Evolutionary conservation across 2,797 vertebrate genomes (phyloP).

Genomic region (Macrochelys suwanniensis): DNA sequence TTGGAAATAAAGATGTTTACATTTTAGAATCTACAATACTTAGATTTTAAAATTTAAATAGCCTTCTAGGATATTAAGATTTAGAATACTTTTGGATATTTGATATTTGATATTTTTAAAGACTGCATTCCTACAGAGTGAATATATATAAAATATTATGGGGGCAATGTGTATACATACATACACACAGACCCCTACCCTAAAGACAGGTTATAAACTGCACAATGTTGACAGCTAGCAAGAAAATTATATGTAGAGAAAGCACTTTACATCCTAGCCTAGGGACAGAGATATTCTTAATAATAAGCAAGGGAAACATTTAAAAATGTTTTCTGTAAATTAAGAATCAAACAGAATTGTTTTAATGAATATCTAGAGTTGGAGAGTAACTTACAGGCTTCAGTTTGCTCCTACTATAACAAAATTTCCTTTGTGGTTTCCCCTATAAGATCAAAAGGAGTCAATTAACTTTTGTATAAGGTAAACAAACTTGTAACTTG

Average conservation of each 20-base stretch:
- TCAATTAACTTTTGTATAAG: conserved; percentile 85
- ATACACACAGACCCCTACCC: conserved; percentile 47
- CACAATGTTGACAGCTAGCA: conserved; percentile 65
- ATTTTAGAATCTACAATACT: conserved; percentile 58
- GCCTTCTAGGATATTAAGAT: conserved; percentile 53
- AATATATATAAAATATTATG: conserved; percentile 29
- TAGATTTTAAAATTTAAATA: conserved; percentile 65
- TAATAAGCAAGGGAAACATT: conserved; percentile 72
- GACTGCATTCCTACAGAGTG: conserved; percentile 64
- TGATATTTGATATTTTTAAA: conserved; percentile 62
- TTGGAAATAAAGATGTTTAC: conserved; percentile 59
- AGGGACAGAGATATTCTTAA: conserved; percentile 75
- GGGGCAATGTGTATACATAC: not conserved
- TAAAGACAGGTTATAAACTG: conserved; percentile 72
- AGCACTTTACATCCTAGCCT: conserved; percentile 66
- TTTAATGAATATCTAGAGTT: conserved; percentile 83
- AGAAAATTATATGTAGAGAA: conserved; percentile 56
- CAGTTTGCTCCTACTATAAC: conserved; percentile 72
- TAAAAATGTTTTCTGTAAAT: conserved; percentile 83
- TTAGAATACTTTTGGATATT: conserved; percentile 68
- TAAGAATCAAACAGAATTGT: conserved; percentile 81
- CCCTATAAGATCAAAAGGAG: conserved; percentile 83
- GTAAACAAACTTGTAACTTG: conserved; percentile 81
- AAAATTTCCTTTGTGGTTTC: conserved; percentile 86
- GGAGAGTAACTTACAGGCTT: conserved; percentile 64